Percentiles rank a stretch among this genome's conserved stretches.
Evolutionary conservation across 2,797 vertebrate species (phyloP).

Genomic region (Poeciliopsis turneri): DNA sequence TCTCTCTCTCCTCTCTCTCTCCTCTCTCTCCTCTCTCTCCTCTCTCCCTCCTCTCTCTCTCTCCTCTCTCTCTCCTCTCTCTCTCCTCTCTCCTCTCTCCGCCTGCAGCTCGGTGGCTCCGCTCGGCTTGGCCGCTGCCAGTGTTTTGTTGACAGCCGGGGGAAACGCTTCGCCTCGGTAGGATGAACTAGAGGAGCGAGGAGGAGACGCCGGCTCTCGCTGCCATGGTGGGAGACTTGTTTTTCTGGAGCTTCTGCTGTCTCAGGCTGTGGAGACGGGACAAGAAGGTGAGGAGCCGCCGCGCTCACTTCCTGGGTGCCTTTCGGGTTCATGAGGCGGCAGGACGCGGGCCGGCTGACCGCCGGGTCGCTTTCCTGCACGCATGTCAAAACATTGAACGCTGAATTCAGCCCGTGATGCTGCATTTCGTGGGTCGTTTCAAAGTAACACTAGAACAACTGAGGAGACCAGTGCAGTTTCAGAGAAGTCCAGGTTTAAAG

Average conservation of each 20-base stretch:
- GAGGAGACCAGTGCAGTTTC: conserved; percentile 60
- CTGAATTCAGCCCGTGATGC: conserved; percentile 3
- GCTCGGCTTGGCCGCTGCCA: conserved; percentile 47
- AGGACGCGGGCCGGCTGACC: conserved; percentile 24
- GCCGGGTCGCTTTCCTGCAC: conserved; percentile 8
- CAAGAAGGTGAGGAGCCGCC: conserved; percentile 78
- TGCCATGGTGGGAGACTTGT: conserved; percentile 83
- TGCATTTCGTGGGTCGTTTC: conserved; percentile 32
- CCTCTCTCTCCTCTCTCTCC: too few relatives aligned
- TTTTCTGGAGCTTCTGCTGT: conserved; percentile 85
- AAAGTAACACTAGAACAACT: conserved; percentile 59
- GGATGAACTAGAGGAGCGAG: conserved; percentile 67
- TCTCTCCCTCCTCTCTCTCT: too few relatives aligned
- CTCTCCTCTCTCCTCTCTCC: conserved; percentile 2
- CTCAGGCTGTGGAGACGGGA: conserved; percentile 82
- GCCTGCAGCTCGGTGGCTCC: conserved; percentile 36
- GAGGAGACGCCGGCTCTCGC: conserved; percentile 49
- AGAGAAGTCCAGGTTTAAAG: conserved; percentile 42
- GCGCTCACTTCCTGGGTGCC: conserved; percentile 11
- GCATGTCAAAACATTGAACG: conserved; percentile 5
- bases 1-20: conserved; percentile 16
- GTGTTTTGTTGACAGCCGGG: conserved; percentile 71
- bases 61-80: conserved; percentile 20
- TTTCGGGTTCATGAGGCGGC: conserved; percentile 11
- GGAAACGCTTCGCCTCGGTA: conserved; percentile 45